A percentile compares a stretch with the other conserved stretches of the same genome.
These are phyloP conservation scores for Hypanus sabinus DNA, from an alignment of 2,113 vertebrate genomes.

Conservation along the genomic window DNA sequence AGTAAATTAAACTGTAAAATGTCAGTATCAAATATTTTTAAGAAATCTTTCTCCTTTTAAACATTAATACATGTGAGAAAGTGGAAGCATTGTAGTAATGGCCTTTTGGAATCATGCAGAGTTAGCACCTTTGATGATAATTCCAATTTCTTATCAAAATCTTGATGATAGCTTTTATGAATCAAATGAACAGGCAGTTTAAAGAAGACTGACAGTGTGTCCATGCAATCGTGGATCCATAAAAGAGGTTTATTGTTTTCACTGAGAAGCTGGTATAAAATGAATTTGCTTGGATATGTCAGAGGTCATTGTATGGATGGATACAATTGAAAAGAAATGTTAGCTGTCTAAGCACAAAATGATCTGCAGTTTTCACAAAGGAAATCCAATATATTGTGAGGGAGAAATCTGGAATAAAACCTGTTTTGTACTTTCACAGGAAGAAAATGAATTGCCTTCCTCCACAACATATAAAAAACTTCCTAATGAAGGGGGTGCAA, in stretches of 20 bases:
- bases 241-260: neutral
- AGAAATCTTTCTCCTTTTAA: neutral
- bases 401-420: conserved; percentile 23
- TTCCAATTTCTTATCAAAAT: neutral
- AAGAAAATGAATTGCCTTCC: conserved; percentile 74
- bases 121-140: neutral
- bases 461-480: conserved; percentile 70
- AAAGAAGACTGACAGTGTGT: neutral
- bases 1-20: neutral
- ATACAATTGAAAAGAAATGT: neutral
- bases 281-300: neutral
- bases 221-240: neutral
- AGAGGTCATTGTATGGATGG: neutral
- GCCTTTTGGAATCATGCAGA: neutral
- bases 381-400: neutral
- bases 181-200: neutral
- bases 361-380: neutral
- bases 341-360: neutral
- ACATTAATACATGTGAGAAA: neutral
- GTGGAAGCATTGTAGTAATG: neutral
- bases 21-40: neutral
- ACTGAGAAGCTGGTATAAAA: conserved; percentile 7
- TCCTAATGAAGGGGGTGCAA: conserved; percentile 56
- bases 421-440: conserved; percentile 57
- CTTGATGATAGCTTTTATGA: neutral